Percentiles rank a stretch among this genome's conserved stretches.
Evolutionary conservation across 2,888 invertebrate genomes (phyloP).

Genomic region (Oxytorus armatus): DNA sequence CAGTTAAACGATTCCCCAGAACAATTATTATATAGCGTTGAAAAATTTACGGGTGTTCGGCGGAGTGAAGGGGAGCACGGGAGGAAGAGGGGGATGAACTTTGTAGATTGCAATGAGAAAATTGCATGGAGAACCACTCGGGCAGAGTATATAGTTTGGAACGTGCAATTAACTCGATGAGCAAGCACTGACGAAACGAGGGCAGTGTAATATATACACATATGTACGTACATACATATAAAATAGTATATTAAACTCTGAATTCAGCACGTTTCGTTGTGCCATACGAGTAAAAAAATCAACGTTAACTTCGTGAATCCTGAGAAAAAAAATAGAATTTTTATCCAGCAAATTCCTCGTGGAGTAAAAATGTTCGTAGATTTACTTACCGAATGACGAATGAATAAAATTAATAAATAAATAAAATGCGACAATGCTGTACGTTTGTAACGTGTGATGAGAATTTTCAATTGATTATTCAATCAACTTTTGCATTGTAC

Average conservation of each 20-base stretch:
- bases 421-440: neutral
- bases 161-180: slow-evolving; percentile 63
- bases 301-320: slow-evolving; percentile 21
- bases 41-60: slow-evolving; percentile 30
- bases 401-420: slow-evolving; percentile 5
- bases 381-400: slow-evolving; percentile 12
- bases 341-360: neutral
- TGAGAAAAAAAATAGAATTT: slow-evolving; percentile 40
- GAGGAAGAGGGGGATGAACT: slow-evolving; percentile 16
- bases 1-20: slow-evolving; percentile 63
- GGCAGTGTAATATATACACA: slow-evolving; percentile 62
- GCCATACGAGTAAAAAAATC: slow-evolving; percentile 1
- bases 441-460: neutral
- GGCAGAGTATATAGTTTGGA: slow-evolving; percentile 52
- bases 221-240: too few species aligned
- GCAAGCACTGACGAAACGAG: slow-evolving; percentile 57
- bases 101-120: slow-evolving; percentile 57
- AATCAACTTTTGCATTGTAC: neutral
- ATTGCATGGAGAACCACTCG: slow-evolving; percentile 55
- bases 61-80: too few species aligned
- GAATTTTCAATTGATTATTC: slow-evolving; percentile 22
- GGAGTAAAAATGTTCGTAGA: slow-evolving; percentile 1
- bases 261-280: slow-evolving; percentile 29
- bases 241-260: slow-evolving; percentile 7
- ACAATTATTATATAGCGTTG: slow-evolving; percentile 56